Base-by-base conservation (phyloP, 1,140 invertebrate genomes). In the Bombus pyrosoma region DNA sequence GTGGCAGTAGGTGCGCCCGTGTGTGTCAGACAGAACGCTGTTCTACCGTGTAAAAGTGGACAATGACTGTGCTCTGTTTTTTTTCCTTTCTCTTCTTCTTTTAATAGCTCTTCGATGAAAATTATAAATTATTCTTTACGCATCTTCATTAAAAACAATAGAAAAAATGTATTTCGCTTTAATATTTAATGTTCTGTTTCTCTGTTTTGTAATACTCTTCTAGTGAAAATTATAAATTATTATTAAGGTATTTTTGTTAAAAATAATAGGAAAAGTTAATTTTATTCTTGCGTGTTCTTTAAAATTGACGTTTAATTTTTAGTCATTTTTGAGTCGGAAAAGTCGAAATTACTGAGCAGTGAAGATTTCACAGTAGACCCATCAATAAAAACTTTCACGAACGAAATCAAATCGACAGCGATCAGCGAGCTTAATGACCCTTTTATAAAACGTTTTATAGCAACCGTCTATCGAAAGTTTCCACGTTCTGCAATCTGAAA, bases 401-500 rank as follows among this genome's bases (percentile, higher is more conserved):
- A 39, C 25, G 41, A 68, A 47, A 39, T 5, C 34, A 25, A 32
- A 76, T 76, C 73, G 59, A 66, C 53, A 53, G n/a, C 59, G 53
- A 41, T 83, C 62, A 41, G 9, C 32, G 32, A 3, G 41, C 3
- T 57, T 69, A 83, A 83, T 41, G 74, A 83, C 1, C 34, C 64
- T 68, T 37, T 75, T 75, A 82, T 43, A 59, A 62, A 81, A 59
- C 47, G 37, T 73, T 81, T 82, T n/a, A 47, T 32, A 6, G 12
- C 37, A 64, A 43, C 13, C 22, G 9, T 10, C 71, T 37, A 64
- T 39, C 39, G 74, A 77, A 41, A 69, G 81, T 77, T 57, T 69
- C 73, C 43, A 77, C 81, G 43, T 68, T 41, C 34, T 57, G 64
- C 37, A 34, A 78, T 59, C 57, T 34, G 71, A 75, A 82, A 82